These are phyloP conservation scores for Tipula lateralis DNA, from an alignment of 2,888 invertebrate species.

Conservation along the genomic window DNA sequence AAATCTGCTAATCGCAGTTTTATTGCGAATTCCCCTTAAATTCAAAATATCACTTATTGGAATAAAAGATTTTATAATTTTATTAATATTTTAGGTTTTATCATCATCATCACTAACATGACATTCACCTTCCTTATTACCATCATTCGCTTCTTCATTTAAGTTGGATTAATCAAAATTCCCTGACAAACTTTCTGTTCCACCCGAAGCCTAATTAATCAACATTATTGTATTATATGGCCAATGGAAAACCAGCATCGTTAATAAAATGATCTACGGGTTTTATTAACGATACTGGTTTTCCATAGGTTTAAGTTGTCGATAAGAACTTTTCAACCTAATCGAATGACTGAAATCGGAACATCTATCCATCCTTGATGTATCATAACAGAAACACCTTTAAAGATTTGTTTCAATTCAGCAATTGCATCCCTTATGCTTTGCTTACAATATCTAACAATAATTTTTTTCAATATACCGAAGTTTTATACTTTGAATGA, in stretches of 20 bases:
- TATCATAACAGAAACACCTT: not conserved
- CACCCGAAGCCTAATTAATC: not conserved
- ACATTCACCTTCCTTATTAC: not conserved
- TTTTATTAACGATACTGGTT: no score
- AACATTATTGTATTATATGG: conserved; percentile 6
- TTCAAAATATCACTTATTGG: not conserved
- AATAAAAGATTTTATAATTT: conserved; percentile 11
- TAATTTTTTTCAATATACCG: not conserved
- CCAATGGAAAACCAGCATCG: not conserved
- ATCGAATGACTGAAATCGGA: not conserved
- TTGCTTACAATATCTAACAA: not conserved
- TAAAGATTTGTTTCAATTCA: not conserved
- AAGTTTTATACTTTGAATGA: not conserved
- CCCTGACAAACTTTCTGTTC: not conserved
- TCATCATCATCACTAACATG: not conserved
- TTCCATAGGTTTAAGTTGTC: not conserved
- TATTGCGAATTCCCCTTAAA: not conserved
- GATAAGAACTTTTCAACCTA: not conserved
- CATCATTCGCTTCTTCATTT: not conserved
- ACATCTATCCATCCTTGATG: not conserved
- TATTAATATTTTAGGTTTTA: not conserved
- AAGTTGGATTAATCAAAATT: not conserved
- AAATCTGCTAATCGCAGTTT: not conserved
- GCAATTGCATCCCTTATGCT: not conserved
- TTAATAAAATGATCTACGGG: not conserved